phyloP scores from a whole-genome alignment of 2,888 invertebrate genomes.

The Chorisops tibialis region DNA sequence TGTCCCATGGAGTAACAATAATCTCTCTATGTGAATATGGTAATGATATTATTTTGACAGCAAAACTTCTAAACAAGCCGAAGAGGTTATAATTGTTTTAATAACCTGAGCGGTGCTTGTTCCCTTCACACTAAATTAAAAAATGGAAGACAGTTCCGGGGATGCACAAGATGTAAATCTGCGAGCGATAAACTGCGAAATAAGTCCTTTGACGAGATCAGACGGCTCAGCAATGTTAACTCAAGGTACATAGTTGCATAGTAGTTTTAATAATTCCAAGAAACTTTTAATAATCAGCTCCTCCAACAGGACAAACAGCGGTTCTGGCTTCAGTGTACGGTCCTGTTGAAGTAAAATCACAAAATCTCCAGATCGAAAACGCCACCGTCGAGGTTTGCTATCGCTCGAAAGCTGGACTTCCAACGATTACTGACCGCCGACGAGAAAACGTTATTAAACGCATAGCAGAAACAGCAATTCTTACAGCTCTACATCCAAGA shows the following conservation, averaged over 20 bases:
- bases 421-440: constrained; percentile 66
- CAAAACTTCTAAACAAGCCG: too few relatives aligned
- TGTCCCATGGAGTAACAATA: too few relatives aligned
- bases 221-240: constrained; percentile 76
- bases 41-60: too few relatives aligned
- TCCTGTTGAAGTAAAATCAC: constrained; percentile 73
- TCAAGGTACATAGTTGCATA: constrained; percentile 62
- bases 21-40: too few relatives aligned
- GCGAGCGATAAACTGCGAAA: constrained; percentile 62
- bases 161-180: constrained; percentile 37
- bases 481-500: constrained; percentile 72
- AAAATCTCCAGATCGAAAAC: constrained; percentile 73
- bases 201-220: constrained; percentile 68
- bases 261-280: not conserved
- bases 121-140: too few relatives aligned
- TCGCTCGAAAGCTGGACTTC: constrained; percentile 71
- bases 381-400: constrained; percentile 76
- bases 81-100: too few relatives aligned
- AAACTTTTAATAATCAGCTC: not conserved
- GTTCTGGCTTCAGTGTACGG: constrained; percentile 77
- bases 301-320: constrained; percentile 67
- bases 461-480: constrained; percentile 71
- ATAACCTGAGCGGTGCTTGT: too few relatives aligned
- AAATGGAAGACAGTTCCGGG: too few relatives aligned
- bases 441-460: constrained; percentile 72